A percentile compares a stretch with the other conserved stretches of the same genome.
phyloP scores from a whole-genome alignment of 2,113 vertebrate species.

The Pangasianodon gigas region DNA sequence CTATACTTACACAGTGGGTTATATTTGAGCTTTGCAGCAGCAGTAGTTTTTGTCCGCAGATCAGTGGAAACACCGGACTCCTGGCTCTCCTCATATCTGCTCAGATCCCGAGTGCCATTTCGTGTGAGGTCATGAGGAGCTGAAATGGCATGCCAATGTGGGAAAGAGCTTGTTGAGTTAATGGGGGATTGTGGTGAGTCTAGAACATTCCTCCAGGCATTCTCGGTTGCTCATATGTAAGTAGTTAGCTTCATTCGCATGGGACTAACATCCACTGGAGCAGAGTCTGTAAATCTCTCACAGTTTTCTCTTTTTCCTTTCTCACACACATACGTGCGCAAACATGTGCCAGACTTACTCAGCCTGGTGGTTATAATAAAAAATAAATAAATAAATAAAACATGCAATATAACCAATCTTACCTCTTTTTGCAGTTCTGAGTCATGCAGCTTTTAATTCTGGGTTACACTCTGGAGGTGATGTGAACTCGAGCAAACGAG shows the following conservation, averaged over 20 bases:
- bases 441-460: not conserved
- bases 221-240: slow-evolving; percentile 57
- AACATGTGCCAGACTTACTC: not conserved
- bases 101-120: not conserved
- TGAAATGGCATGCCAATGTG: too few species aligned
- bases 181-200: slow-evolving; percentile 65
- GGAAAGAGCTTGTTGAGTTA: slow-evolving; percentile 57
- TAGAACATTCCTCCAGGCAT: slow-evolving; percentile 61
- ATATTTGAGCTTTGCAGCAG: not conserved
- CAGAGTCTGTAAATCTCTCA: slow-evolving; percentile 45
- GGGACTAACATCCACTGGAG: not conserved
- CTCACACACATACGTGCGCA: not conserved
- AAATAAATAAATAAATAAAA: not conserved
- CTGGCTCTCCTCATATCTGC: not conserved
- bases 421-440: not conserved
- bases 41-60: too few species aligned
- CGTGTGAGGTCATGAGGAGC: not conserved
- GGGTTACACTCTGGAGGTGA: not conserved
- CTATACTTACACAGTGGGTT: not conserved
- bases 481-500: not conserved
- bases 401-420: not conserved
- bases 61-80: not conserved
- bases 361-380: not conserved
- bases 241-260: slow-evolving; percentile 27
- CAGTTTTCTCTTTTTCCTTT: slow-evolving; percentile 1